These are phyloP conservation scores for Epirrita christyi DNA, from an alignment of 2,888 invertebrate species.

Conservation along the genomic window DNA sequence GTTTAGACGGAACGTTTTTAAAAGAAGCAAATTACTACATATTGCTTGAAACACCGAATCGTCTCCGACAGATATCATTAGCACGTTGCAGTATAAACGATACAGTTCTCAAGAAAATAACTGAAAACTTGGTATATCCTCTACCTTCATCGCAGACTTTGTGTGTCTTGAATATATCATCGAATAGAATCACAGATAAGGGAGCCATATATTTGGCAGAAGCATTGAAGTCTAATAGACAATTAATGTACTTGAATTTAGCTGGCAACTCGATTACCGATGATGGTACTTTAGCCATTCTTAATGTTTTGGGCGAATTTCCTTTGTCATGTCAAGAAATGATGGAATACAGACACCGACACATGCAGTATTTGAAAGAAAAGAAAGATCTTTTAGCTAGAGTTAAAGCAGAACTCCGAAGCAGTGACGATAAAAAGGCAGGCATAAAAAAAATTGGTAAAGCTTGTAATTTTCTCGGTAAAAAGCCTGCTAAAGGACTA, in stretches of 20 bases:
- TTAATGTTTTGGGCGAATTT: slow-evolving; percentile 52
- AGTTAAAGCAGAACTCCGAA: slow-evolving; percentile 42
- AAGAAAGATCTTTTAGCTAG: slow-evolving; percentile 44
- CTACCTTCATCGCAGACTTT: slow-evolving; percentile 53
- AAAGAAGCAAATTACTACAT: slow-evolving; percentile 53
- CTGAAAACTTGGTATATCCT: slow-evolving; percentile 44
- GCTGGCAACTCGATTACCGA: slow-evolving; percentile 61
- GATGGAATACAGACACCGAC: slow-evolving; percentile 38
- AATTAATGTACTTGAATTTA: slow-evolving; percentile 60
- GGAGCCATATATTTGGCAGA: slow-evolving; percentile 54
- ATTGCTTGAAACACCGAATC: slow-evolving; percentile 45
- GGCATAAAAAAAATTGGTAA: slow-evolving; percentile 38
- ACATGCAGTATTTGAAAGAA: slow-evolving; percentile 47
- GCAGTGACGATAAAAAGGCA: slow-evolving; percentile 42
- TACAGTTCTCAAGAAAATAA: slow-evolving; percentile 47
- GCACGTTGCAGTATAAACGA: slow-evolving; percentile 60
- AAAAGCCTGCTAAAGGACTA: slow-evolving; percentile 23
- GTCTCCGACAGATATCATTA: slow-evolving; percentile 55
- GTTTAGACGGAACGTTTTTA: slow-evolving; percentile 53
- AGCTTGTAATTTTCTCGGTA: slow-evolving; percentile 2
- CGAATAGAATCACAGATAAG: slow-evolving; percentile 61
- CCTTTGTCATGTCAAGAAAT: slow-evolving; percentile 52
- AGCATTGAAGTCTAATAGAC: slow-evolving; percentile 55
- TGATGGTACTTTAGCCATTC: slow-evolving; percentile 47
- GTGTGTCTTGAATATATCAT: slow-evolving; percentile 55